These are phyloP conservation scores for Todiramphus saurophagus DNA, from an alignment of 2,113 vertebrate genomes.

Conservation along the genomic window DNA sequence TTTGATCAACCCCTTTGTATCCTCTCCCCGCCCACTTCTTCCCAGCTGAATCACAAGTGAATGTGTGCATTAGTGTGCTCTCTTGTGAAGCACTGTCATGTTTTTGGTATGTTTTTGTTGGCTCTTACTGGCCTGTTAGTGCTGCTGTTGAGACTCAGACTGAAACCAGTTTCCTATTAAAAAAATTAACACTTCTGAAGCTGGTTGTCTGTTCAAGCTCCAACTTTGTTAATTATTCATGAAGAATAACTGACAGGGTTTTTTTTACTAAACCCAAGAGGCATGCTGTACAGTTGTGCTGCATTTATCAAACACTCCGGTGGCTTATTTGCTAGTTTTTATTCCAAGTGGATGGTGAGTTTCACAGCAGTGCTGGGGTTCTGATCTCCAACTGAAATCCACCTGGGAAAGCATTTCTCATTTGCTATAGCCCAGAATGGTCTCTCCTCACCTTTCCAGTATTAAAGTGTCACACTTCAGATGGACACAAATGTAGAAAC, in stretches of 20 bases:
- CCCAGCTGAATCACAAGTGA: not conserved
- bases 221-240: not conserved
- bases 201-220: not conserved
- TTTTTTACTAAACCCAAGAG: not conserved
- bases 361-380: not conserved
- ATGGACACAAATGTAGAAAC: not conserved
- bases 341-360: not conserved
- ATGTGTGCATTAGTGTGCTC: not conserved
- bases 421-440: not conserved
- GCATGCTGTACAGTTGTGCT: not conserved
- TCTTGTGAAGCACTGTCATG: not conserved
- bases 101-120: conserved; percentile 25
- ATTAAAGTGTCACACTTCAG: not conserved
- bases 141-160: not conserved
- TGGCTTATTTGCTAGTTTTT: not conserved
- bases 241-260: not conserved
- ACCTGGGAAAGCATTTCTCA: not conserved
- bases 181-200: conserved; percentile 3
- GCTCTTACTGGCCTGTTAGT: not conserved
- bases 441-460: not conserved
- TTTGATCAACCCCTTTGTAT: conserved; percentile 13
- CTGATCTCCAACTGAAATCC: not conserved
- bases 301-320: not conserved
- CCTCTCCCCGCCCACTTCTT: not conserved
- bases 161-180: not conserved